Conservation (phyloP, 2,888 invertebrate genomes). For the Leptopterna dolabrata region DNA sequence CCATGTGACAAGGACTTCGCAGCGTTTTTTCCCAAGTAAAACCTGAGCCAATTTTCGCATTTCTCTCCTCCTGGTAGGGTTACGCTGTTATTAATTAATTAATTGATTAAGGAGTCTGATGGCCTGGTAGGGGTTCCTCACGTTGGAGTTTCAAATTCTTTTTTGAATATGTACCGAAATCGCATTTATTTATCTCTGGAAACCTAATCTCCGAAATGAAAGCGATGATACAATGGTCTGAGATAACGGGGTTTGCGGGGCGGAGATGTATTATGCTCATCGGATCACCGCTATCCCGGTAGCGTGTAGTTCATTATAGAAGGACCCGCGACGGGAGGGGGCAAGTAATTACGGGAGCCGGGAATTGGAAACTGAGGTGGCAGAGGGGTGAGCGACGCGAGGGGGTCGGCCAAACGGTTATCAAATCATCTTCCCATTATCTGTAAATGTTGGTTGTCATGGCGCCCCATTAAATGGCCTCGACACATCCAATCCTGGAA, state of each 20-base stretch:
- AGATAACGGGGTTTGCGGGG: conserved; percentile 22
- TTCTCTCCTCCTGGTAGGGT: no score
- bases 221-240: conserved; percentile 10
- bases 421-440: conserved; percentile 56
- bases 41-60: no score
- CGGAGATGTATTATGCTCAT: conserved; percentile 45
- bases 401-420: conserved; percentile 33
- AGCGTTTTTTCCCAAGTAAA: no score
- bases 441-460: conserved; percentile 55
- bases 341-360: conserved; percentile 46
- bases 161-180: not conserved
- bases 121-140: no score
- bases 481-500: conserved; percentile 18
- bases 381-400: not conserved
- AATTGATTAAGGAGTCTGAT: no score
- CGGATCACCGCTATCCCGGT: conserved; percentile 28
- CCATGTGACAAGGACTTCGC: no score
- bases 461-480: conserved; percentile 48
- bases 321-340: not conserved
- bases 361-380: conserved; percentile 29
- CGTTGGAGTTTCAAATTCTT: not conserved
- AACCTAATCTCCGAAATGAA: not conserved
- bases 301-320: conserved; percentile 49
- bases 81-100: no score
- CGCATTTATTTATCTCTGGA: not conserved